These are phyloP conservation scores for Brassicogethes aeneus DNA, from an alignment of 2,888 invertebrate genomes.

Conservation along the genomic window DNA sequence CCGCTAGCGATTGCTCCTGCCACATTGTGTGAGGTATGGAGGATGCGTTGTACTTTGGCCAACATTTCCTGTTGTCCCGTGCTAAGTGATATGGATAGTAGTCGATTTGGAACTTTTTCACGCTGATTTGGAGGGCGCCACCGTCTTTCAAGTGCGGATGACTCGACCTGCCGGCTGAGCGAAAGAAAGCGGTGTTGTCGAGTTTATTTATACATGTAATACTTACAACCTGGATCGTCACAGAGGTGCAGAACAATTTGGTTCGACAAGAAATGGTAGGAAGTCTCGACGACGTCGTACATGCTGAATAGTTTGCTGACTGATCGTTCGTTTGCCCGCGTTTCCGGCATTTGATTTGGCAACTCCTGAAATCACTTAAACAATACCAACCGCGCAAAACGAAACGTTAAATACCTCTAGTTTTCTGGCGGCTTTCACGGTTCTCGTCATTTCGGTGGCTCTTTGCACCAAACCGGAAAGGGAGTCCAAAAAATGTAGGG, in stretches of 20 bases:
- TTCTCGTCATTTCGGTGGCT: conserved; percentile 69
- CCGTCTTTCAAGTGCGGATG: conserved; percentile 81
- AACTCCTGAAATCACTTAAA: conserved; percentile 44
- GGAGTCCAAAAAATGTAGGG: conserved; percentile 81
- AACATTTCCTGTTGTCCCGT: conserved; percentile 77
- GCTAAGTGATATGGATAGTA: conserved; percentile 96
- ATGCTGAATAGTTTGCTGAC: conserved; percentile 62
- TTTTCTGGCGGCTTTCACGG: conserved; percentile 78
- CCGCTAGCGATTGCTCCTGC: conserved; percentile 74
- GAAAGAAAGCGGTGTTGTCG: no score
- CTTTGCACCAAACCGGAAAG: conserved; percentile 71
- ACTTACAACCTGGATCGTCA: conserved; percentile 83
- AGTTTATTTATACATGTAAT: not conserved
- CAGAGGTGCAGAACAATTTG: conserved; percentile 93
- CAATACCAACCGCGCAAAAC: no score
- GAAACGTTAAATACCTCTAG: conserved; percentile 52
- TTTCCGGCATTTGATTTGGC: conserved; percentile 46
- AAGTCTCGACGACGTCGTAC: conserved; percentile 95
- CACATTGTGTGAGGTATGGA: conserved; percentile 75
- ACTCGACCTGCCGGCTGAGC: conserved; percentile 73
- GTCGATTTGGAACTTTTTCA: conserved; percentile 82
- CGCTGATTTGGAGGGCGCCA: conserved; percentile 86
- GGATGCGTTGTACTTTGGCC: conserved; percentile 78
- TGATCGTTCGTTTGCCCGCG: conserved; percentile 40
- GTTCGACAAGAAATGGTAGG: conserved; percentile 90